Base-by-base conservation (phyloP, 2,888 invertebrate genomes). In the Acanthococcus lagerstroemiae region DNA sequence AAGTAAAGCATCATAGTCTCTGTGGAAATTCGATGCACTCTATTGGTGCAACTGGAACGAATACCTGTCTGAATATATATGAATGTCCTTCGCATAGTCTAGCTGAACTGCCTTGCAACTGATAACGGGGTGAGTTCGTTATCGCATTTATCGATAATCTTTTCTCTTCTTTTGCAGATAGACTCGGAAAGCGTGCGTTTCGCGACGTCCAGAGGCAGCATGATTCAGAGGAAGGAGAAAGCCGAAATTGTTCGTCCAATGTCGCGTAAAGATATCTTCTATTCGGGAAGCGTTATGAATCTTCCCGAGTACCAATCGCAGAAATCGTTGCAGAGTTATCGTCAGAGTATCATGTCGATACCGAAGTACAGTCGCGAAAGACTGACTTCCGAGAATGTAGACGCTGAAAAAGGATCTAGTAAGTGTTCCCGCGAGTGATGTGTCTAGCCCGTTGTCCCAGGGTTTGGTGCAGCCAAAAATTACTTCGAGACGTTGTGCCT, bases 261-360 rank as follows among this genome's bases (percentile, higher is more conserved):
- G 78, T 94, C 94, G 6, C 83, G 95, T 63, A 94, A 95, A 75
- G 97, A 97, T 78, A 95, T 96, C 74, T 96, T 97, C 81, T 96
- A 96, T 78, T 93, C 94, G 2, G 95, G 97, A 27, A 95, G 95
- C 55, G 90, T 97, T 24, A 82, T 88, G 68, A 91, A 96, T 78
- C 81, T 97, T 72, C 92, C 91, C 0, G 94, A 95, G 77, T 95
- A 87, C 78, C 89, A 90, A 76, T 92, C 91, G 68, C 93, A 94
- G 76, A 90, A 91, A 74, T 91, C 93, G 1, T 80, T 95, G 65
- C 86, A 88, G 65, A 88, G 88, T 70, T 95, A 95, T 76, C 83
- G 95, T 65, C 90, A 93, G 74, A 94, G 94, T 67, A 90, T 95
- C 50, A 82, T 94, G 46, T 92, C 93, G 66, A 81, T 96, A 66